Conservation (phyloP, 2,113 vertebrate genomes). For the Malaclemys terrapin region DNA sequence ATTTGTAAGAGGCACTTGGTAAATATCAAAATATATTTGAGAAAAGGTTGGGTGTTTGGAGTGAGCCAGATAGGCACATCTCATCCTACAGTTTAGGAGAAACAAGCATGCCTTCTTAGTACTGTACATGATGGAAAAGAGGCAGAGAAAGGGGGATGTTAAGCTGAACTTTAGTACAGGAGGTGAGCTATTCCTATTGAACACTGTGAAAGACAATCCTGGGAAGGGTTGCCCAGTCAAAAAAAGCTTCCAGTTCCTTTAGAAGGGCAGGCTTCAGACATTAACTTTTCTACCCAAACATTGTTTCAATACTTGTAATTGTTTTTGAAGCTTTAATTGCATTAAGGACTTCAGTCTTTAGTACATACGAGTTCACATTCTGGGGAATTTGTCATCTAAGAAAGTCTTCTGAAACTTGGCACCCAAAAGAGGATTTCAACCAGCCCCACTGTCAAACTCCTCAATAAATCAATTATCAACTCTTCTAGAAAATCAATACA, state of each 20-base stretch:
- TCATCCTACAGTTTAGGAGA: background rate
- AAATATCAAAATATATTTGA: background rate
- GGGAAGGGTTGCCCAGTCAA: background rate
- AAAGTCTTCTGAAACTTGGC: background rate
- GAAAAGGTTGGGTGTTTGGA: background rate
- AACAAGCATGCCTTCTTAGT: background rate
- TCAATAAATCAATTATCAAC: background rate
- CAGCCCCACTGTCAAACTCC: background rate
- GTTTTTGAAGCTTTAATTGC: background rate
- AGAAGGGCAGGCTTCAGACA: background rate
- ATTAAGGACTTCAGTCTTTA: background rate
- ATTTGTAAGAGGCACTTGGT: background rate
- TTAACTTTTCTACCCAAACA: background rate
- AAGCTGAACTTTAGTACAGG: background rate
- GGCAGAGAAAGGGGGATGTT: background rate
- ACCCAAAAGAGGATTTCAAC: background rate
- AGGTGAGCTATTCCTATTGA: background rate
- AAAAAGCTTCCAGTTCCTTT: background rate
- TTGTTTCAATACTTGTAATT: background rate
- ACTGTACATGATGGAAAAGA: too few relatives aligned
- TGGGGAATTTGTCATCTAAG: background rate
- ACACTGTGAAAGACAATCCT: background rate
- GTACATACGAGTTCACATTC: background rate
- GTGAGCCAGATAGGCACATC: background rate
- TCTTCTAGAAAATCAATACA: background rate